Evolutionary conservation across 2,888 invertebrate genomes (phyloP), one percentile per base, ranked within the genome.

Genomic region (Pocota personata): DNA sequence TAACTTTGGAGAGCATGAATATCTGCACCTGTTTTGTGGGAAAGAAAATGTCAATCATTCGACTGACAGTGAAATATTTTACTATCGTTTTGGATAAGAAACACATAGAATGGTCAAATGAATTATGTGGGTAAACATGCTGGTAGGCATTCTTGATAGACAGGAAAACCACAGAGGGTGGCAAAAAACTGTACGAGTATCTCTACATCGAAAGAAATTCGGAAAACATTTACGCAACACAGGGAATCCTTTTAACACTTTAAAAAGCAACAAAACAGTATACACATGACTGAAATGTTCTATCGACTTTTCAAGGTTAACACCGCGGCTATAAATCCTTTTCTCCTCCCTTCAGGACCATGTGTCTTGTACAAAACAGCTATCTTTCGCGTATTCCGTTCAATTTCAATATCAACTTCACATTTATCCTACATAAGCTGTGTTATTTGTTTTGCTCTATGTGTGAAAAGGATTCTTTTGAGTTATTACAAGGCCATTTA

Each of bases 401-500:
- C 19, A 66, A 50, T 66, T 66, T 66, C 66, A 66, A 66, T 37
- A 66, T 50, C 21, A 35, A 35, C 66, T 35, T 2, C 2, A 7
- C 24, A 14, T 46, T 57, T 35, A 27, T 46, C 48, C 27, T 30
- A 55, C 3, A 52, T 30, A 40, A 40, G 37, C 30, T 46, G 19
- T 7, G 24, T 14, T 50, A 32, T 52, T 71, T 60, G 57, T 69
- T 66, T 55, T 50, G 32, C 4, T 10, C 10, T 32, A 10, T 62
- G 48, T 48, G 21, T 73, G 66, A 24, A 50, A 73, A 58, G 69
- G 67, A 69, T 86, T 83, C 77, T 67, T 75, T 80, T 55, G 60
- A 75, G 19, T 62, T 75, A 80, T 75, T 37, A 67, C 37, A 75
- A 37, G 27, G 46, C 58, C 43, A 67, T 75, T 75, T 55, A 58